Evolutionary conservation across 2,888 invertebrate species (phyloP).

Genomic region (Drosophila falleni): DNA sequence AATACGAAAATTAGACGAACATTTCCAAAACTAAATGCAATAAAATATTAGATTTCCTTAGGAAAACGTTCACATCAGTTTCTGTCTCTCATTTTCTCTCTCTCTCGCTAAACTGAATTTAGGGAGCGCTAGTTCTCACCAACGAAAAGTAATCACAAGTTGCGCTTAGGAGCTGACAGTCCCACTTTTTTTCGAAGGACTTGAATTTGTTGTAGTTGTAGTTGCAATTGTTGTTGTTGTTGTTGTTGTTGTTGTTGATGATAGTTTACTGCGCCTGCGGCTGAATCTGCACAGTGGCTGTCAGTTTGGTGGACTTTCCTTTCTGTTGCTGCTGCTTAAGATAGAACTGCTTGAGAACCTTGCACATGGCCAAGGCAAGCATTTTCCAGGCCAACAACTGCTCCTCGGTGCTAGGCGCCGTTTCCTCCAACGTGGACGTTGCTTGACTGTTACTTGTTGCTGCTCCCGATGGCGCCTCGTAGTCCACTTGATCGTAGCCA

Average conservation of each 20-base stretch:
- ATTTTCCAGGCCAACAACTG: slow-evolving; percentile 82
- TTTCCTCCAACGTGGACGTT: slow-evolving; percentile 10
- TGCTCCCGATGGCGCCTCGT: slow-evolving; percentile 61
- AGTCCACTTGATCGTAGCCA: slow-evolving; percentile 69
- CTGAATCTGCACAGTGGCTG: slow-evolving; percentile 79
- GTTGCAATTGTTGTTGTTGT: slow-evolving; percentile 30
- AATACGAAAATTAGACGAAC: slow-evolving; percentile 33
- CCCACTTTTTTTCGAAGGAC: slow-evolving; percentile 28
- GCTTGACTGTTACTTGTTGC: slow-evolving; percentile 47
- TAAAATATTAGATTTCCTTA: slow-evolving; percentile 33
- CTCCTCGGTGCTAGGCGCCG: slow-evolving; percentile 62
- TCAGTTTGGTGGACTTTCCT: slow-evolving; percentile 66
- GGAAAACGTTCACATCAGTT: slow-evolving; percentile 66
- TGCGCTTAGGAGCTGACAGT: slow-evolving; percentile 74
- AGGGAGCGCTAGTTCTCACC: slow-evolving; percentile 77
- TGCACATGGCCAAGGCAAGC: slow-evolving; percentile 83
- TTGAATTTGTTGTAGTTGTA: slow-evolving; percentile 32
- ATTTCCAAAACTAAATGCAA: slow-evolving; percentile 18
- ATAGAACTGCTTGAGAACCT: slow-evolving; percentile 83
- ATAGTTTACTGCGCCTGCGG: slow-evolving; percentile 72
- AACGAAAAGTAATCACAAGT: slow-evolving; percentile 78
- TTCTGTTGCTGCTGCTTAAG: slow-evolving; percentile 64
- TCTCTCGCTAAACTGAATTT: slow-evolving; percentile 18
- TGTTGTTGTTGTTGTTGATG: slow-evolving; percentile 21
- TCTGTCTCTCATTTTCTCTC: slow-evolving; percentile 28